Evolutionary conservation across 2,113 vertebrate genomes (phyloP).

Genomic region (Lynx canadensis): DNA sequence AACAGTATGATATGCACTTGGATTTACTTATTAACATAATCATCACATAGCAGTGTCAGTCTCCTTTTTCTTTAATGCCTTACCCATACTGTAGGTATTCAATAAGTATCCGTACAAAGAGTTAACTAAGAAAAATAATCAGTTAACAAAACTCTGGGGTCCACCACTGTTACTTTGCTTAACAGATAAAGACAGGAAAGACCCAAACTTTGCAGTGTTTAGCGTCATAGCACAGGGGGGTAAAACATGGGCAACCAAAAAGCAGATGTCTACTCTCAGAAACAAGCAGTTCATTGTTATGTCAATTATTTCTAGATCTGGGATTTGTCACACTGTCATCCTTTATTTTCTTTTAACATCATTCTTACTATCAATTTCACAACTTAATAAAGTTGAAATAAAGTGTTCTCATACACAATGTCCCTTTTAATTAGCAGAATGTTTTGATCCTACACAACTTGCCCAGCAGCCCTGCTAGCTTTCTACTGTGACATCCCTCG

Average conservation of each 20-base stretch:
- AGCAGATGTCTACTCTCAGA: neutral
- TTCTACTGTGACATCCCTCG: neutral
- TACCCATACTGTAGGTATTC: neutral
- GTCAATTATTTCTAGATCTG: conserved; percentile 14
- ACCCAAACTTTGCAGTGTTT: neutral
- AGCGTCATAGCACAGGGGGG: neutral
- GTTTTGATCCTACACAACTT: neutral
- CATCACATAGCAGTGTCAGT: neutral
- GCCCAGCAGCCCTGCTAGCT: neutral
- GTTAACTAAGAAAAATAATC: neutral
- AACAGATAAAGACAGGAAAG: neutral
- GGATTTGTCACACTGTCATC: neutral
- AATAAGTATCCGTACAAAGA: neutral
- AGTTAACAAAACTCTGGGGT: neutral
- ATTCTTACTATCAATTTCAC: neutral
- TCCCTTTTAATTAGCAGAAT: neutral
- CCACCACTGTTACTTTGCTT: neutral
- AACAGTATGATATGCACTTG: neutral
- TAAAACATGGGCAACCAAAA: neutral
- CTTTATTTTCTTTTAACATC: conserved; percentile 40
- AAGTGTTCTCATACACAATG: neutral
- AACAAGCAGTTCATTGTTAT: neutral
- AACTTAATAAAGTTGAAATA: conserved; percentile 39
- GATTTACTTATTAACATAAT: neutral
- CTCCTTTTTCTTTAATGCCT: neutral